Conservation (phyloP, 2,888 invertebrate species). For the Yponomeuta cagnagella region DNA sequence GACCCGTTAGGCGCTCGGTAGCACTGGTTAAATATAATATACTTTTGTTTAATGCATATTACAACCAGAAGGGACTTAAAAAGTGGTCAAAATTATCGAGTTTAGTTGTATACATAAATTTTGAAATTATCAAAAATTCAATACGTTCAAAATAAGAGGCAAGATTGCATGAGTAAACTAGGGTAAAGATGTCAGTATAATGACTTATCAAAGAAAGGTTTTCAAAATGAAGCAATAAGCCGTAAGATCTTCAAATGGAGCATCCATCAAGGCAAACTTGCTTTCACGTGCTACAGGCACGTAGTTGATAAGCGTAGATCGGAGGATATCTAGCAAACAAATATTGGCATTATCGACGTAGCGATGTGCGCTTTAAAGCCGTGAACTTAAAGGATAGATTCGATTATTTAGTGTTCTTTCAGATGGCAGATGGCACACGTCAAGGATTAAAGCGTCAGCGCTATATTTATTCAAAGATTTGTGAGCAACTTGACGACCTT, state of each 20-base stretch:
- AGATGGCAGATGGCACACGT: constrained; percentile 29
- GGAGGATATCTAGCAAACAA: constrained; percentile 1
- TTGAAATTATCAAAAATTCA: too few relatives aligned
- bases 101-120: too few relatives aligned
- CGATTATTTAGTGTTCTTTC: constrained; percentile 15
- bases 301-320: constrained; percentile 17
- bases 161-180: too few relatives aligned
- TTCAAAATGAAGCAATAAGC: too few relatives aligned
- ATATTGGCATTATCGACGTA: background rate
- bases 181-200: too few relatives aligned
- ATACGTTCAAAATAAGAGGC: too few relatives aligned
- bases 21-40: background rate
- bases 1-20: background rate
- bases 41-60: background rate
- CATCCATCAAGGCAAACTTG: too few relatives aligned
- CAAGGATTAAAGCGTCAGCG: constrained; percentile 29
- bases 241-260: too few relatives aligned
- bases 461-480: constrained; percentile 15
- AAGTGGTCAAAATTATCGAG: background rate
- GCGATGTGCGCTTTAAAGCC: background rate
- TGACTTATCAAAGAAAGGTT: too few relatives aligned
- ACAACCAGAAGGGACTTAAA: background rate
- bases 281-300: too few relatives aligned
- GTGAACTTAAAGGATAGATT: background rate
- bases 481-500: constrained; percentile 15